Base-by-base conservation (phyloP, 2,113 vertebrate species). In the Mirza zaza region DNA sequence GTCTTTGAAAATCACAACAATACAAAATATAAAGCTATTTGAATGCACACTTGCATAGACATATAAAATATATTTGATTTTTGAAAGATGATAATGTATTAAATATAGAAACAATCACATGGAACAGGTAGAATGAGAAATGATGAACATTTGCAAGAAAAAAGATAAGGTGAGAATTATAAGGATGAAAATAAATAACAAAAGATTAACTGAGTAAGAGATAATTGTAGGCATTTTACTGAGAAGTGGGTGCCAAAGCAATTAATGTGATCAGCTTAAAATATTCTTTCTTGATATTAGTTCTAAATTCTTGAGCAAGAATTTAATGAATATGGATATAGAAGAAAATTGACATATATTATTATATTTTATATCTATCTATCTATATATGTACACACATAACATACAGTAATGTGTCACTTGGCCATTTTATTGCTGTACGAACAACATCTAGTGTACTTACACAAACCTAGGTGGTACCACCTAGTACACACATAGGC, bases 201-300 rank as follows among this genome's bases (percentile, higher is more conserved):
- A 92, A 93, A 94, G 50, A 94, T 86, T 95, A 85, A 94, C 92
- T 93, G 84, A 88, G 13, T 73, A 73, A 73, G 94, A 94, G 75
- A 83, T 57, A 93, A 97, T 96, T 84, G 1, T 42, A 55, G 86
- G 17, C 5, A 87, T 93, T 97, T 91, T 95, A 92, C 57, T 83
- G 79, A 45, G 12, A 32, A 57, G 6, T 20, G 42, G 84, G 57
- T 52, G 76, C 81, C 82, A 10, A 87, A 6, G 61, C 67, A 91
- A 13, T 73, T 91, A 90, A 39, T 61, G 63, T 0, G 82, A 61
- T 94, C 6, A 0, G 4, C 45, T 52, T 59, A 65, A 65, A 52
- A n/a, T 80, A 29, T 36, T 85, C 3, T 32, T 67, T 50, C 90
- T 57, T 85, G 12, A 20, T 79, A 48, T 32, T 89, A 2, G 3